These are phyloP conservation scores for Pocillopora meandrina DNA, from an alignment of 92 coral and sea anemone species.

Conservation along the genomic window DNA sequence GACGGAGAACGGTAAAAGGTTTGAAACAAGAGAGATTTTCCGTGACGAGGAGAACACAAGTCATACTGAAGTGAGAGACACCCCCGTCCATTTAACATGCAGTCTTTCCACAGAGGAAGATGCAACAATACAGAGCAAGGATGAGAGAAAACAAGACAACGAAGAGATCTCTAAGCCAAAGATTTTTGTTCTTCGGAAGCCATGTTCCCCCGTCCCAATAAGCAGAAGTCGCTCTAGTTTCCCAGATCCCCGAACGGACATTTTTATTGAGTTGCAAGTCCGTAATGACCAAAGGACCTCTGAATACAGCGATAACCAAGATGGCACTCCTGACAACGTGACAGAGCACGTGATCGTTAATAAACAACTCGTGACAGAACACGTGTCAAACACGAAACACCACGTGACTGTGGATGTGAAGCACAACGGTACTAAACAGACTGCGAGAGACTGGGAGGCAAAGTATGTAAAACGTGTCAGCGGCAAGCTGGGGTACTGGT, in stretches of 20 bases:
- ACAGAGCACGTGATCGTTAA: background rate
- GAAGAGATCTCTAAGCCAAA: background rate
- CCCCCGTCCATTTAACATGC: background rate
- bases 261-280: constrained; percentile 25
- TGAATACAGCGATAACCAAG: background rate
- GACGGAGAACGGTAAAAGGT: background rate
- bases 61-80: background rate
- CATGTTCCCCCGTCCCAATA: constrained; percentile 26
- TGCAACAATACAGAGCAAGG: background rate
- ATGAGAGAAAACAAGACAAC: background rate
- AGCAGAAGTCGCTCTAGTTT: constrained; percentile 24
- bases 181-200: constrained; percentile 28
- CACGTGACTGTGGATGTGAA: constrained; percentile 28
- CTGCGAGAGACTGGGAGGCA: constrained; percentile 27
- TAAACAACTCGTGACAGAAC: background rate
- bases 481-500: constrained; percentile 37
- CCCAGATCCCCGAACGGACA: constrained; percentile 38
- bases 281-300: constrained; percentile 12
- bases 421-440: constrained; percentile 18
- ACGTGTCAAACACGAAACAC: constrained; percentile 14
- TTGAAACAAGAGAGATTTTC: background rate
- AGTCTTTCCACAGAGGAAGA: background rate
- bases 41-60: background rate
- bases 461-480: constrained; percentile 32
- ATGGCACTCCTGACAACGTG: background rate